Evolutionary conservation across 2,797 vertebrate species (phyloP).

Genomic region (Streptopelia turtur): DNA sequence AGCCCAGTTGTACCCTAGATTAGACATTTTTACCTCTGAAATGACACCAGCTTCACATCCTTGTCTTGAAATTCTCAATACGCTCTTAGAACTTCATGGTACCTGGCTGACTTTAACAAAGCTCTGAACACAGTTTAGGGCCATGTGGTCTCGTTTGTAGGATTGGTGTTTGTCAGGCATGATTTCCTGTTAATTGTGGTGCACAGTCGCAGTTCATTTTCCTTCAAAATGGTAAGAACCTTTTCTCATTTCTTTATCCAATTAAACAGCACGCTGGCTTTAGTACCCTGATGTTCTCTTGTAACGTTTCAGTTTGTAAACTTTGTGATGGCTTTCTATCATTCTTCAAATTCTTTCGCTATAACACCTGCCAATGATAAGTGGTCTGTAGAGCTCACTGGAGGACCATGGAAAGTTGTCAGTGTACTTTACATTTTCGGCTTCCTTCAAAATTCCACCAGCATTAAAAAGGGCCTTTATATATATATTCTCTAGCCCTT

Average conservation of each 20-base stretch:
- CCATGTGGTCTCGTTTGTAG: background rate
- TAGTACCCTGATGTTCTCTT: background rate
- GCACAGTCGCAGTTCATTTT: background rate
- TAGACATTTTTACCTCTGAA: background rate
- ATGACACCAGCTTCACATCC: background rate
- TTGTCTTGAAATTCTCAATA: background rate
- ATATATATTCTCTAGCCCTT: background rate
- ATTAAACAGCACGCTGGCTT: background rate
- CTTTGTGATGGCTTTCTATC: background rate
- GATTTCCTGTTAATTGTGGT: background rate
- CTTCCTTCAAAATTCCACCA: background rate
- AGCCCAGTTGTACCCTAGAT: background rate
- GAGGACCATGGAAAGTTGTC: background rate
- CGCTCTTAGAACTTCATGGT: background rate
- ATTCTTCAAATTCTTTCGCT: background rate
- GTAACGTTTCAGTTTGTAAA: background rate
- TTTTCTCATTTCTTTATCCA: background rate
- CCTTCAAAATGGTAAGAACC: background rate
- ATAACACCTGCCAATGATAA: background rate
- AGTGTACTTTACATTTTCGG: background rate
- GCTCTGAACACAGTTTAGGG: background rate
- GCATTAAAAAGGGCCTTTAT: background rate
- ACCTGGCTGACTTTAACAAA: background rate
- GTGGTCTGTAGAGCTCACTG: background rate
- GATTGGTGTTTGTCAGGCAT: background rate